Base-by-base conservation (phyloP, 1,140 invertebrate species). In the Drosophila pandora region DNA sequence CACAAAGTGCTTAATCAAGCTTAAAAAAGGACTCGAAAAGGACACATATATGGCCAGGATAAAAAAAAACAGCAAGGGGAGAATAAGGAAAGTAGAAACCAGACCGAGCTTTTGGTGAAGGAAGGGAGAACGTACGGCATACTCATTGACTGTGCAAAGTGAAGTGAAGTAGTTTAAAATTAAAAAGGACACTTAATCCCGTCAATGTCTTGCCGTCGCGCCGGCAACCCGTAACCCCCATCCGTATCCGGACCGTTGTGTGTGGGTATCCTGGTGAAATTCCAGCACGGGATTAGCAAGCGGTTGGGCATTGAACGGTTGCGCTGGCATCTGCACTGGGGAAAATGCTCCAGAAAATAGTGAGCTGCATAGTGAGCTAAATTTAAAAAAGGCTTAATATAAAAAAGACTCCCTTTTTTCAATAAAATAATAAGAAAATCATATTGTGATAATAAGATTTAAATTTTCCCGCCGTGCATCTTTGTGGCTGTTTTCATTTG, bases 1-100 rank as follows among this genome's bases (percentile, higher is more conserved):
- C 83, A 88, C 82, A 87, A 87, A 87, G 83, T 87, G 83, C 83
- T 88, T 87, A 82, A 87, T 87, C 83, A 88, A 83, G 83, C 83
- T 76, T 75, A 88, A 87, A 88, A 88, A 82, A 76, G 83, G 65
- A 79, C 82, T 87, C 74, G 78, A 87, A 82, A 79, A 50, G 63
- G 78, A 59, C 64, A 75, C 45, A 76, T 67, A 45, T 47, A 55
- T 58, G 39, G 54, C 53, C 34, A 48, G 21, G 48, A 47, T 28
- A 28, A 45, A 22, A 53, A 72, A 57, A 41, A 62, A 67, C 17
- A 5, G 10, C 4, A 41, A 41, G 39, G 13, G 41, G 0, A 21
- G 41, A 17, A 75, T 10, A 45, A 30, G 30, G 30, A 43, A 23
- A 54, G 41, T 21, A 21, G 48, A 53, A 50, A 61, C 63, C 43